phyloP scores from a whole-genome alignment of 2,797 vertebrate species.

The Coregonus ussuriensis region DNA sequence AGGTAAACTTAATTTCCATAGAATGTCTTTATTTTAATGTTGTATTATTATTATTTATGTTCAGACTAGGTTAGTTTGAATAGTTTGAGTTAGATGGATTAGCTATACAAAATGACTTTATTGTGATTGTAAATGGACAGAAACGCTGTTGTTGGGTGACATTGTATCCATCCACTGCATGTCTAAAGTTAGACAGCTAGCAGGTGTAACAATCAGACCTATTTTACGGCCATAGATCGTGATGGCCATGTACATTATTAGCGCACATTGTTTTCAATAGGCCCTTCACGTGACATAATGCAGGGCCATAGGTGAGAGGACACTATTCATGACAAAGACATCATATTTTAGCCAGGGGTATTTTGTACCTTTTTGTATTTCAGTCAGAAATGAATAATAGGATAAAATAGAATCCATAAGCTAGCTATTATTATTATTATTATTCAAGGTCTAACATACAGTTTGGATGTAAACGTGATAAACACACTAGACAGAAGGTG shows the following conservation, averaged over 20 bases:
- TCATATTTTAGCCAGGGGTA: not conserved
- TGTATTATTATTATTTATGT: not conserved
- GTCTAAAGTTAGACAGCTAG: constrained; percentile 8
- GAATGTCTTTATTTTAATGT: not conserved
- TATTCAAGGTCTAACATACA: not conserved
- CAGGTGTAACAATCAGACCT: constrained; percentile 51
- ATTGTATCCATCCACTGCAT: not conserved
- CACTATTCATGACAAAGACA: not conserved
- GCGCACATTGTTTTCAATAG: constrained; percentile 21
- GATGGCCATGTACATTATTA: constrained; percentile 14
- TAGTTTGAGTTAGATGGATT: not conserved
- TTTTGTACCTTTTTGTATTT: not conserved
- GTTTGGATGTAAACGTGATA: not conserved
- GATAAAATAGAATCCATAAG: not conserved
- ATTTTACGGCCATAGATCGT: constrained; percentile 2
- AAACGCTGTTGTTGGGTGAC: constrained; percentile 35
- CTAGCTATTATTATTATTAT: not conserved
- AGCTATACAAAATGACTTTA: not conserved
- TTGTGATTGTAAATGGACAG: not conserved
- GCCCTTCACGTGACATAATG: not conserved
- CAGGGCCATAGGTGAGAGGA: not conserved
- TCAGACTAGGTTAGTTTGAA: not conserved
- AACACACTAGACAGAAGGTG: not conserved
- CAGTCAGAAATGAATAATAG: not conserved
- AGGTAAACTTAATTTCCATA: not conserved